These are phyloP conservation scores for Coenonympha arcania DNA, from an alignment of 2,888 invertebrate genomes.

Conservation along the genomic window DNA sequence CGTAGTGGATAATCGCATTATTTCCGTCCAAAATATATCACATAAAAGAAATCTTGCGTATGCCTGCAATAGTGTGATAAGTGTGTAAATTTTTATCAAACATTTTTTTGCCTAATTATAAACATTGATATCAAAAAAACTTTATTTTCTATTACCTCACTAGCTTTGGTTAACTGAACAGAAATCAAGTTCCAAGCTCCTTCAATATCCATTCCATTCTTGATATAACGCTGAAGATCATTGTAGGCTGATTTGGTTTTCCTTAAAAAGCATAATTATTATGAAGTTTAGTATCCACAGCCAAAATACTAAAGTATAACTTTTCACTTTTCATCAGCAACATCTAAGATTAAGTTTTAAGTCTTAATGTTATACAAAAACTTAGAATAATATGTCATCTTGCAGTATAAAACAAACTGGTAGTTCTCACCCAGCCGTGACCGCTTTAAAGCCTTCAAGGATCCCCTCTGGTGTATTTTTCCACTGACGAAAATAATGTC, in stretches of 20 bases:
- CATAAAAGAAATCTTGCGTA: constrained; percentile 89
- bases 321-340: no score
- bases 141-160: constrained; percentile 74
- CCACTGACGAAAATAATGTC: constrained; percentile 42
- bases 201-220: constrained; percentile 76
- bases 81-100: no score
- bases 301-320: background rate
- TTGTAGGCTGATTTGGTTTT: constrained; percentile 25
- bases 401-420: background rate
- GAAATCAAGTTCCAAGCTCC: constrained; percentile 90
- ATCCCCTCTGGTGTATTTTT: constrained; percentile 67
- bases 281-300: no score
- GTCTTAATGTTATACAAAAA: no score
- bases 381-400: no score
- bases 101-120: no score
- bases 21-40: constrained; percentile 77
- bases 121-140: no score
- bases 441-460: constrained; percentile 73
- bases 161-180: constrained; percentile 85
- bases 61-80: constrained; percentile 74
- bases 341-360: no score
- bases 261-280: constrained; percentile 13
- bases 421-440: constrained; percentile 75
- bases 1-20: constrained; percentile 61
- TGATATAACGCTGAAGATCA: constrained; percentile 13